These are phyloP conservation scores for Caenorhabditis sp. DNA, from an alignment of 2,888 invertebrate species.

Conservation along the genomic window DNA sequence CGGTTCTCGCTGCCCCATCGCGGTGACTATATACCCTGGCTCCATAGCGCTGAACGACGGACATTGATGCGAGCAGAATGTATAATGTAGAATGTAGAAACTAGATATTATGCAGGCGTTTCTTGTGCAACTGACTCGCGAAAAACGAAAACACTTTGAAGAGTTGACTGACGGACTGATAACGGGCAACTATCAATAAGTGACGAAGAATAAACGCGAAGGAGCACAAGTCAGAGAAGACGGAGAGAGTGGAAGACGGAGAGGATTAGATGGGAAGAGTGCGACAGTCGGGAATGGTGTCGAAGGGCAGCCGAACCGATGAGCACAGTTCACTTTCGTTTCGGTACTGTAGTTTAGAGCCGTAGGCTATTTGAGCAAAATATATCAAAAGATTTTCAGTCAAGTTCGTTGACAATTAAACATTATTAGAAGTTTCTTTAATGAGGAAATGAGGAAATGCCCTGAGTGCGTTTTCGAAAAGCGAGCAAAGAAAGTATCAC, in stretches of 20 bases:
- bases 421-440: too few relatives aligned
- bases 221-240: conserved; percentile 30
- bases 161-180: conserved; percentile 14
- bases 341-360: too few relatives aligned
- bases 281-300: not conserved
- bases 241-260: not conserved
- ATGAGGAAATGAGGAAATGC: too few relatives aligned
- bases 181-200: conserved; percentile 6
- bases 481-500: too few relatives aligned
- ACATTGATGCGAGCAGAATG: conserved; percentile 36
- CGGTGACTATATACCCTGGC: conserved; percentile 28
- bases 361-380: too few relatives aligned
- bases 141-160: conserved; percentile 22
- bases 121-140: conserved; percentile 1
- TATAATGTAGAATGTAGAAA: conserved; percentile 3
- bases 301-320: not conserved
- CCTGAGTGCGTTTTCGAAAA: too few relatives aligned
- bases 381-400: too few relatives aligned
- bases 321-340: too few relatives aligned
- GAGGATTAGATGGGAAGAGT: conserved; percentile 10
- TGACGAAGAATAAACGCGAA: conserved; percentile 21
- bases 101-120: not conserved
- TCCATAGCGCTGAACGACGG: conserved; percentile 42
- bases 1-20: not conserved
- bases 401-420: too few relatives aligned